A percentile compares a stretch with the other conserved stretches of the same genome.
These are phyloP conservation scores for Cheilosia grossa DNA, from an alignment of 2,888 invertebrate genomes.

Conservation along the genomic window DNA sequence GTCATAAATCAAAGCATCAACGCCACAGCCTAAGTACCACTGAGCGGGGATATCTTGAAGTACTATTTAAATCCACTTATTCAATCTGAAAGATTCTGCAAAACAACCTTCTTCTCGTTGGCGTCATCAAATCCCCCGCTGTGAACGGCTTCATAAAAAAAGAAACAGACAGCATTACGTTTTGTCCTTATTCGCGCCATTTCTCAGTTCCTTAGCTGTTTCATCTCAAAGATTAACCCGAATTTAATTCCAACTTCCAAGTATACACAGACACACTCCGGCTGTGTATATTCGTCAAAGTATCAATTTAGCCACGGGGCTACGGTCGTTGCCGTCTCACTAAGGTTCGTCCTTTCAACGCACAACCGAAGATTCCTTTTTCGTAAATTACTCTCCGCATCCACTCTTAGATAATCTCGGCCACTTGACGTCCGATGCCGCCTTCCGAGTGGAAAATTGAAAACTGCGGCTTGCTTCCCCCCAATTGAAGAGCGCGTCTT, in stretches of 20 bases:
- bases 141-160: not conserved
- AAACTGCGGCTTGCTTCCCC: not conserved
- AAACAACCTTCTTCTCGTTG: not conserved
- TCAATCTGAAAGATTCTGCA: not conserved
- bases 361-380: not conserved
- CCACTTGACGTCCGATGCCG: constrained; percentile 9
- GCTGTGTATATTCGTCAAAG: not conserved
- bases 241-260: constrained; percentile 16
- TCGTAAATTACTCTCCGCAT: not conserved
- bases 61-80: constrained; percentile 2
- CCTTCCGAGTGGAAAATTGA: constrained; percentile 8
- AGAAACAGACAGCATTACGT: not conserved
- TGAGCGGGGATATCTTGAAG: not conserved
- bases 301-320: constrained; percentile 4
- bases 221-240: constrained; percentile 16
- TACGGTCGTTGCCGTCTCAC: not conserved
- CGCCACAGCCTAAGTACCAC: not conserved
- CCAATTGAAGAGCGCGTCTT: not conserved
- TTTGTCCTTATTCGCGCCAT: not conserved
- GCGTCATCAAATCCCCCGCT: not conserved
- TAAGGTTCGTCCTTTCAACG: not conserved
- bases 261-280: not conserved
- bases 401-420: constrained; percentile 8
- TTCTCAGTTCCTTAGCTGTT: not conserved
- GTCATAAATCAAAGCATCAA: constrained; percentile 1